phyloP scores from a whole-genome alignment of 2,888 invertebrate genomes.

The Apamea anceps region DNA sequence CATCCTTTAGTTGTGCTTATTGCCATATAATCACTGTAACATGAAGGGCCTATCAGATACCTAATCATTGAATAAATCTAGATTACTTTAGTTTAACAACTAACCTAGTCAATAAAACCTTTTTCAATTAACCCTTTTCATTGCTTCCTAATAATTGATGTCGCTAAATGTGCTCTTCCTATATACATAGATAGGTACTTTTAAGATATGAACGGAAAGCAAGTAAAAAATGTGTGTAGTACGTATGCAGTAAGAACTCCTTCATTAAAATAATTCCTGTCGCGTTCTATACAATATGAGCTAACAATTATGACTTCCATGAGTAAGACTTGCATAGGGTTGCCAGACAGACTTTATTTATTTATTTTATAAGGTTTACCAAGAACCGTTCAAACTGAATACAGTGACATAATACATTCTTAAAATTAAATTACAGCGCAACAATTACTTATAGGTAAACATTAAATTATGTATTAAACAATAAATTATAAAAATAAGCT shows the following conservation, averaged over 20 bases:
- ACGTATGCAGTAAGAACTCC: conserved; percentile 5
- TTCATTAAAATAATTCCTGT: conserved; percentile 9
- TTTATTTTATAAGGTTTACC: neutral
- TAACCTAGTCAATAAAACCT: neutral
- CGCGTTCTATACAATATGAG: conserved; percentile 2
- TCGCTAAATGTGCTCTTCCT: conserved; percentile 22
- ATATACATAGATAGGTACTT: neutral
- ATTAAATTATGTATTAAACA: too few relatives aligned
- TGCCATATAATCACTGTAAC: conserved; percentile 58
- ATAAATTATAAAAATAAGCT: too few relatives aligned
- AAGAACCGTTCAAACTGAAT: neutral
- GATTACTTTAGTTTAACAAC: neutral
- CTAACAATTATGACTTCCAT: conserved; percentile 33
- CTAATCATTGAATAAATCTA: neutral
- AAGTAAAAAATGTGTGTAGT: neutral
- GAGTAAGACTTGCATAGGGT: conserved; percentile 12
- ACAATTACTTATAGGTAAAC: neutral
- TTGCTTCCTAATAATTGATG: conserved; percentile 19
- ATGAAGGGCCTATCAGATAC: conserved; percentile 51
- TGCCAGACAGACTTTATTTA: conserved; percentile 20
- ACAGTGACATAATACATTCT: neutral
- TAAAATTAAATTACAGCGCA: neutral
- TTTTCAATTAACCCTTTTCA: conserved; percentile 16
- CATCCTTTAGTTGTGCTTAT: conserved; percentile 69
- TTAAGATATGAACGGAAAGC: neutral